Evolutionary conservation across 2,888 invertebrate genomes (phyloP), one percentile per base, ranked within the genome.

Genomic region (Octonoba sinensis): DNA sequence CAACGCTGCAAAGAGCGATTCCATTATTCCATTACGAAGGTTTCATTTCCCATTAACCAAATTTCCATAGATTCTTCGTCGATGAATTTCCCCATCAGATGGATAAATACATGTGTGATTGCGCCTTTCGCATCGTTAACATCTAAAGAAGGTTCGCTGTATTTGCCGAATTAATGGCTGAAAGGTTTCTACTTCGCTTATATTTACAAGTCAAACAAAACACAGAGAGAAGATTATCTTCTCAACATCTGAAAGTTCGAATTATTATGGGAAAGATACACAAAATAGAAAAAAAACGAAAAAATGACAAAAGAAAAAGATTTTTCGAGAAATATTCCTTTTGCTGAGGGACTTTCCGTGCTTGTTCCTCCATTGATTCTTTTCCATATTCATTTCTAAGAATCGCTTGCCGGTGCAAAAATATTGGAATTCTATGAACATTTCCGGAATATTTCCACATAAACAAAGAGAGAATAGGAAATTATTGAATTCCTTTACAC

Each of bases 341-440:
- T 60, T 57, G 69, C 44, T 18, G 24, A 6, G 54, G 64, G 44
- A 64, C 72, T 72, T 72, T 47, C 47, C 56, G n/a, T 4, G 56
- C 56, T 18, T 27, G 54, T 72, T 36, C 18, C n/a, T 22, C 16
- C n/a, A 72, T 72, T 62, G 72, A 72, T 72, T 79, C 67, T 59
- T 69, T 76, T 60, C 70, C 66, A 57, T 72, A 72, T 67, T 72
- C 66, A 66, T 72, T 56, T 79, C 67, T 44, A 22, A 49, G 46
- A 60, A 65, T 46, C 56, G 46, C 13, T 16, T 57, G 18, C 46
- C 44, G 72, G 65, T 57, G 72, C 66, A 79, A 72, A 79, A 79
- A 72, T 79, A 79, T 79, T 79, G 78, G 78, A 79, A 79, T 79
- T 79, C 78, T 60, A 79, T 79, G 78, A 79, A 79, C 72, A 79